phyloP scores from a whole-genome alignment of 1,140 invertebrate species.

The Diuraphis noxia region DNA sequence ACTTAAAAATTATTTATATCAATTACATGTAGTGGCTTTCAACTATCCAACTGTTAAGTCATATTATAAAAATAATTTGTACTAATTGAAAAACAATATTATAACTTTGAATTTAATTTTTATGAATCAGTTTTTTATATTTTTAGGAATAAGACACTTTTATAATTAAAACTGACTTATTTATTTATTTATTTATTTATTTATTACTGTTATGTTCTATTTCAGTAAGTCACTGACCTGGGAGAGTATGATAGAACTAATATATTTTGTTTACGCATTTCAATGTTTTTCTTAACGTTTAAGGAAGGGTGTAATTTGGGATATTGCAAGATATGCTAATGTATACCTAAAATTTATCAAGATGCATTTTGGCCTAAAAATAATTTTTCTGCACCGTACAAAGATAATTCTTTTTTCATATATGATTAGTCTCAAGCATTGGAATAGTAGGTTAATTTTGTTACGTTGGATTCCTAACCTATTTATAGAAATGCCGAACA shows the following conservation, averaged over 20 bases:
- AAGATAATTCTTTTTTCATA: no score
- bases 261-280: no score
- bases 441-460: no score
- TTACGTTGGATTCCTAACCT: no score
- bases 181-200: neutral
- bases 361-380: no score
- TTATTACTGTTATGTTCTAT: neutral
- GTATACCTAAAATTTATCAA: no score
- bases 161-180: neutral
- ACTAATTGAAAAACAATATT: neutral
- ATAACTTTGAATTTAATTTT: neutral
- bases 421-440: no score
- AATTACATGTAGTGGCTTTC: neutral
- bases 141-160: neutral
- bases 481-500: no score
- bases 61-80: neutral
- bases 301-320: neutral
- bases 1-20: neutral
- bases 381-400: no score
- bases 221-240: neutral
- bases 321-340: no score
- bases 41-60: neutral
- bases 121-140: neutral
- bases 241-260: neutral
- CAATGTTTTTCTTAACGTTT: no score